Evolutionary conservation across 37 sponge, comb jelly and placozoan genomes (phyloP).

Genomic region (Sycon ciliatum): DNA sequence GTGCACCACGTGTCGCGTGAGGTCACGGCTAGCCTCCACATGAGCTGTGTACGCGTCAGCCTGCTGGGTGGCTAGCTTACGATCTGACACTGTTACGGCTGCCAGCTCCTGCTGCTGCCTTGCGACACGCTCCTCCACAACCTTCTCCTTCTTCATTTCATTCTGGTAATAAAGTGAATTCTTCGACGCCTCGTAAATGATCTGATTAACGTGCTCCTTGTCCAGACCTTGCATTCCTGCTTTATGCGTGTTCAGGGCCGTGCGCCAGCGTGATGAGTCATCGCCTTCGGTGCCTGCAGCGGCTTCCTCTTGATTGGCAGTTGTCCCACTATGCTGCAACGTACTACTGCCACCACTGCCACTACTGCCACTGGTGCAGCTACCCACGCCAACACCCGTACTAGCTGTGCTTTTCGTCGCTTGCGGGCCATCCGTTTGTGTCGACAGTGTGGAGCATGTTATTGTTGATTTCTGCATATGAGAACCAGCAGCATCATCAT

Average conservation of each 20-base stretch:
- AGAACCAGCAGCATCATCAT: no score
- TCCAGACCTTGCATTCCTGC: constrained; percentile 98
- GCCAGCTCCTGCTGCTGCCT: constrained; percentile 42
- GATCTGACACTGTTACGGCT: constrained; percentile 42
- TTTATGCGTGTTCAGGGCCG: constrained; percentile 78
- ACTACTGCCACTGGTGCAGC: no score
- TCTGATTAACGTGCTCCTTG: constrained; percentile 67
- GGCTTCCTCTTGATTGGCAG: no score
- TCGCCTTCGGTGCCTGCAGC: background rate
- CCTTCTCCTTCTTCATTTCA: constrained; percentile 62
- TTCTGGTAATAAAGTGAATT: constrained; percentile 79
- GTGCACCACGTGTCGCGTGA: constrained; percentile 75
- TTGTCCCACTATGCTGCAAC: no score
- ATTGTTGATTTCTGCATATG: no score
- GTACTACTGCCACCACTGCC: no score
- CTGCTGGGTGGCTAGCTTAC: constrained; percentile 22
- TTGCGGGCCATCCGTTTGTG: no score
- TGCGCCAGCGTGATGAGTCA: constrained; percentile 8
- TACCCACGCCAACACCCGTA: no score
- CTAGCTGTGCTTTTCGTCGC: no score
- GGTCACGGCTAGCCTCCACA: constrained; percentile 64
- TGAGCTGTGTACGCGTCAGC: constrained; percentile 45
- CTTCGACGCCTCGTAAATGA: constrained; percentile 82
- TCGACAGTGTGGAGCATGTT: no score
- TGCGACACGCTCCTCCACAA: constrained; percentile 31